phyloP scores from a whole-genome alignment of 2,888 invertebrate genomes.

The Ornithoptera priamus region DNA sequence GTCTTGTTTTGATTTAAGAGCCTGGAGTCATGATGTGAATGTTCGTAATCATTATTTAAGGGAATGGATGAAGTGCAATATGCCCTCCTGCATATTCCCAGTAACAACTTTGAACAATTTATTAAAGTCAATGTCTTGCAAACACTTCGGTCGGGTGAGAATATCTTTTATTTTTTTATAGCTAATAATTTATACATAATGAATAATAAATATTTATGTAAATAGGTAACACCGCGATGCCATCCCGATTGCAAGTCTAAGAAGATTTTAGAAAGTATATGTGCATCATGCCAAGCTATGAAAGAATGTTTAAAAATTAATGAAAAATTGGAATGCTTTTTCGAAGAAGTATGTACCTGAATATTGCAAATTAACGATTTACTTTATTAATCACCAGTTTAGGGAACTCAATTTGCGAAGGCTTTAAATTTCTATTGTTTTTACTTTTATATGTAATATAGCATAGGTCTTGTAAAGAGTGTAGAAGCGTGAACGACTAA shows the following conservation, averaged over 20 bases:
- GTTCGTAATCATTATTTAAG: conserved; percentile 55
- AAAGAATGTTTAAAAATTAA: conserved; percentile 58
- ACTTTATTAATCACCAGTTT: background rate
- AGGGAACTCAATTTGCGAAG: background rate
- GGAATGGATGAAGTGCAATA: conserved; percentile 70
- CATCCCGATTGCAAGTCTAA: conserved; percentile 68
- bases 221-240: conserved; percentile 57
- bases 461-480: too few species aligned
- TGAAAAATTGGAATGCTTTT: conserved; percentile 57
- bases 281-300: conserved; percentile 59
- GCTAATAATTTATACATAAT: too few species aligned
- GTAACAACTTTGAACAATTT: conserved; percentile 46
- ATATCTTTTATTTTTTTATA: background rate
- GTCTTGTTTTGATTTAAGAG: conserved; percentile 76
- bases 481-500: too few species aligned
- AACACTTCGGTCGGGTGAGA: conserved; percentile 52
- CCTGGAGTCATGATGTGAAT: conserved; percentile 75
- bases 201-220: conserved; percentile 19
- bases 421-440: too few species aligned
- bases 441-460: too few species aligned
- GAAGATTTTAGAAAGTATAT: conserved; percentile 61
- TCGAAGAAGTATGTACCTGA: conserved; percentile 54
- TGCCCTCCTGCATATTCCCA: conserved; percentile 60
- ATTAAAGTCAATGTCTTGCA: conserved; percentile 57
- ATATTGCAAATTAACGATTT: background rate